Percentiles rank a stretch among this genome's conserved stretches.
Evolutionary conservation across 2,113 vertebrate species (phyloP).

Genomic region (Propithecus coquereli): DNA sequence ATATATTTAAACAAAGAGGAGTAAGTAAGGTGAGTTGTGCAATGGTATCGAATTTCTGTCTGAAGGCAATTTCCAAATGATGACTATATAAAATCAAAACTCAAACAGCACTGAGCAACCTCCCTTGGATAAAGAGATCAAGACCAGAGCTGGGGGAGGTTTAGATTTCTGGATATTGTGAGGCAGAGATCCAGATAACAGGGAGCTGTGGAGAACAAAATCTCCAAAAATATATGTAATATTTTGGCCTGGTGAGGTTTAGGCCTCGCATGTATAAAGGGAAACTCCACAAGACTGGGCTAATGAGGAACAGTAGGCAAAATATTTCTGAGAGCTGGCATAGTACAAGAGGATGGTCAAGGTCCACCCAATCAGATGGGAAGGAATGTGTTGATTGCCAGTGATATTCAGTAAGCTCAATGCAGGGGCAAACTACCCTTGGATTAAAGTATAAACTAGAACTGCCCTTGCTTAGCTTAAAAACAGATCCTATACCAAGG

Average conservation of each 20-base stretch:
- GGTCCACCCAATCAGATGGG: no score
- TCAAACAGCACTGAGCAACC: no score
- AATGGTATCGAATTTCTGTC: background rate
- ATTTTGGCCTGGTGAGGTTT: background rate
- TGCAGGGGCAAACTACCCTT: no score
- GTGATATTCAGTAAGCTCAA: background rate
- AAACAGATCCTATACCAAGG: background rate
- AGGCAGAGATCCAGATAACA: background rate
- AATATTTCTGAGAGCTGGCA: background rate
- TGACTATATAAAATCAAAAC: background rate
- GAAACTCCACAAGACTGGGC: background rate
- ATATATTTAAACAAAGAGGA: background rate
- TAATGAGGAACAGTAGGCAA: background rate
- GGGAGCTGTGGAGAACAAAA: background rate
- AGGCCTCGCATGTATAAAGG: background rate
- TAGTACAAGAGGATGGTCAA: background rate
- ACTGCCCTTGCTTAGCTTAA: background rate
- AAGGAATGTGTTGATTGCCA: no score
- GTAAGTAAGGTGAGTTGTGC: background rate
- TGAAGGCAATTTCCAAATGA: background rate
- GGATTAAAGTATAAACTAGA: background rate
- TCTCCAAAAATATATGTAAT: background rate
- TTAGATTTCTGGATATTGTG: background rate
- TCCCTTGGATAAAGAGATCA: background rate
- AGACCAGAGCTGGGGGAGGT: background rate